Conservation (phyloP, 2,888 invertebrate species). For the Agonopterix arenella region DNA sequence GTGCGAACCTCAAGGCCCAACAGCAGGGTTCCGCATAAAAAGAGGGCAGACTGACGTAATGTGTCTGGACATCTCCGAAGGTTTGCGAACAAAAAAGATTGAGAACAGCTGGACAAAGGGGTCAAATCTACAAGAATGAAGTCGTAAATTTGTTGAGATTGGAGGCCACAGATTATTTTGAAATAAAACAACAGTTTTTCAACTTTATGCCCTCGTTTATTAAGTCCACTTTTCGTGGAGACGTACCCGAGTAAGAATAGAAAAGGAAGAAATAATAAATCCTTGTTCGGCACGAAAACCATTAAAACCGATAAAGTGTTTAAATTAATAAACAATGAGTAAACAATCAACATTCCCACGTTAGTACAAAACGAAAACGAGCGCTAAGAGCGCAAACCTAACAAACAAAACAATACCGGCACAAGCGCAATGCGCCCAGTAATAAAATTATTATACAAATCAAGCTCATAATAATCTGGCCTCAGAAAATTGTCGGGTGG, state of each 20-base stretch:
- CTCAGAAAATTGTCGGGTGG: conserved; percentile 71
- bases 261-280: background rate
- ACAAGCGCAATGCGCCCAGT: conserved; percentile 38
- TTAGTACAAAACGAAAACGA: conserved; percentile 18
- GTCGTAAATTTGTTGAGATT: too few species aligned
- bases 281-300: background rate
- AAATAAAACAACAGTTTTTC: too few species aligned
- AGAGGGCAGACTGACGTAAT: conserved; percentile 43
- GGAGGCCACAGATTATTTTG: too few species aligned
- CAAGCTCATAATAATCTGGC: conserved; percentile 71
- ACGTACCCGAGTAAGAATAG: conserved; percentile 6
- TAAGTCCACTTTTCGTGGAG: too few species aligned
- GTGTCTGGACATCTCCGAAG: conserved; percentile 47
- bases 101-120: conserved; percentile 13
- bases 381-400: conserved; percentile 36
- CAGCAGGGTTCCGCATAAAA: conserved; percentile 56
- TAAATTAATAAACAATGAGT: conserved; percentile 1
- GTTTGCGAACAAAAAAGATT: conserved; percentile 26
- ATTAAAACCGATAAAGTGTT: background rate
- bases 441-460: conserved; percentile 77
- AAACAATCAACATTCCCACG: conserved; percentile 15
- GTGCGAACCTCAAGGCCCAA: conserved; percentile 48
- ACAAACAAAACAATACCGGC: conserved; percentile 38
- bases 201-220: too few species aligned
- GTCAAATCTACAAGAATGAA: too few species aligned